These are phyloP conservation scores for Cataglyphis cursor DNA, from an alignment of 2,888 invertebrate genomes.

Conservation along the genomic window DNA sequence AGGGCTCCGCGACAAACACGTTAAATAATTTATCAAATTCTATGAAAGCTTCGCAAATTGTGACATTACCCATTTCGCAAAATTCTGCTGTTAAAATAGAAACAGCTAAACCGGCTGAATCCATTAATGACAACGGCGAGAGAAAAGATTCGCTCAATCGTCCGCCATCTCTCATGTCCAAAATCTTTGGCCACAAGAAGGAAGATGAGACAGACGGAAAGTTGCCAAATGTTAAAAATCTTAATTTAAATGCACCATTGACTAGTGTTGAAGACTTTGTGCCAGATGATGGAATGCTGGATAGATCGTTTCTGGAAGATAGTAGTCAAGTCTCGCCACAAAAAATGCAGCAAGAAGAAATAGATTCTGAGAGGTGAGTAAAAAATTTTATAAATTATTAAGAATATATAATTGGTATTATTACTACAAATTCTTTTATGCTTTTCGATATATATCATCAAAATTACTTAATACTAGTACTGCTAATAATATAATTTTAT, in stretches of 20 bases:
- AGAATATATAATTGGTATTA: background rate
- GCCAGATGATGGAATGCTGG: conserved; percentile 91
- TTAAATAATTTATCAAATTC: conserved; percentile 67
- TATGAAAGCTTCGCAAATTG: conserved; percentile 55
- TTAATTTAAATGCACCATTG: conserved; percentile 77
- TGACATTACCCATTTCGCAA: conserved; percentile 56
- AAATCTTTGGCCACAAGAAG: conserved; percentile 83
- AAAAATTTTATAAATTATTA: background rate
- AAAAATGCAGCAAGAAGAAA: conserved; percentile 80
- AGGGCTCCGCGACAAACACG: conserved; percentile 62
- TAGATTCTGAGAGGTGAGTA: conserved; percentile 88
- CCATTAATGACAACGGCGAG: conserved; percentile 69
- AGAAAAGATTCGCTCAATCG: conserved; percentile 74
- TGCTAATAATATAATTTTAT: background rate
- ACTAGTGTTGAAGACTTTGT: conserved; percentile 91
- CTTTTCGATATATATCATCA: conserved; percentile 3
- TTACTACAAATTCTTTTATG: conserved; percentile 20
- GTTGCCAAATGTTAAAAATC: conserved; percentile 65
- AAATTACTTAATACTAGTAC: background rate
- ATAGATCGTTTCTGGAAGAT: conserved; percentile 93
- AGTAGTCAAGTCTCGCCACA: conserved; percentile 86
- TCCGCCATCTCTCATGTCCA: conserved; percentile 82
- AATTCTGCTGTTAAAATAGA: conserved; percentile 70
- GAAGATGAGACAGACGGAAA: conserved; percentile 82
- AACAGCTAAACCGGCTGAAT: conserved; percentile 66